Evolutionary conservation across 2,113 vertebrate genomes (phyloP), one percentile per base, ranked within the genome.

Genomic region (Vanacampus margaritifer): DNA sequence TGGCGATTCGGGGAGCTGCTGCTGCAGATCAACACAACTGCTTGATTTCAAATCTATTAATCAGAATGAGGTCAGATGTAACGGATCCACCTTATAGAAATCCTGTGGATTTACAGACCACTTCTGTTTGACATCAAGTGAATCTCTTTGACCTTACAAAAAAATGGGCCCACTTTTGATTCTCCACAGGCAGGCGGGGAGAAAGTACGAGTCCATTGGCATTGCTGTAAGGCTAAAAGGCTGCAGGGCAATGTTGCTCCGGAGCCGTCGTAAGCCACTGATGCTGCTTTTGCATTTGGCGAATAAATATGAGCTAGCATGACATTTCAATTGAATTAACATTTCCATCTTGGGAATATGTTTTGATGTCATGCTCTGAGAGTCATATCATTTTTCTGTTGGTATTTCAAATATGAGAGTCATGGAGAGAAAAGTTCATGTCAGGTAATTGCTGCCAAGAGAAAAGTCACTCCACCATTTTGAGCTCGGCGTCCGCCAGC

Each of bases 251-350:
- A 45, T 46, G 59, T 68, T 74, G 66, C 72, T 23, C 78, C 45
- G 32, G 35, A 68, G 45, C 74, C 60, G 80, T 82, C 79, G 72
- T 60, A 77, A 77, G 67, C 63, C 67, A 76, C 37, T 73, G 79
- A 73, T 70, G 64, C 32, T 11, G 16, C 17, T 69, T 73, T 75
- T 75, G 51, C 60, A 68, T 76, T 76, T 74, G 63, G 59, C 39
- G 69, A 70, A 71, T 64, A 82, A 73, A 62, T 75, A 85, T 78
- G 71, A 82, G 61, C 77, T 74, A 69, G 60, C 63, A 66, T 86
- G 86, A 85, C 83, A 88, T 88, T 88, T 88, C 3, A 2, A 43
- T 50, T 48, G 72, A 71, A 73, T 74, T 75, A 72, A 64, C 69
- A 69, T 79, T 82, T 74, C 68, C 56, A 58, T 76, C 74, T 48